Evolutionary conservation across 1,140 invertebrate species (phyloP).

Genomic region (Cyrtorhinus lividipennis): DNA sequence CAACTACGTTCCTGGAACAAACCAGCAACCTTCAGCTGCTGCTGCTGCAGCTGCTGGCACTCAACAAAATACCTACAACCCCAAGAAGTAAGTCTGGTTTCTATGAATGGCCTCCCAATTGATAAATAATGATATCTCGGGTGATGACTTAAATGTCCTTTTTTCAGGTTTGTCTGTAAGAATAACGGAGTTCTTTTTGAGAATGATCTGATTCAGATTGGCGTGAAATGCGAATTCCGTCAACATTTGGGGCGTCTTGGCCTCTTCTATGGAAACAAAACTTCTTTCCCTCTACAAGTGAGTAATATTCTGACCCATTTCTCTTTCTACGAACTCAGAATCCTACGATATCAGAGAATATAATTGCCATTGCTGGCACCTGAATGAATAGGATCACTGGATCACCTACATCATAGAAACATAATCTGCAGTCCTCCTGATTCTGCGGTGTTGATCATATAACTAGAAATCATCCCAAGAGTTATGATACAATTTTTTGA

Average conservation of each 20-base stretch:
- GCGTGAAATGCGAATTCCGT: slow-evolving; percentile 91
- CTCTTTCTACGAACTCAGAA: too few relatives aligned
- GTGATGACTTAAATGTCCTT: too few relatives aligned
- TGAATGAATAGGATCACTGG: too few relatives aligned
- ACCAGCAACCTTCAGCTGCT: slow-evolving; percentile 34
- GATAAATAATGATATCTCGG: neutral
- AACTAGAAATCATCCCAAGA: too few relatives aligned
- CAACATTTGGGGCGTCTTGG: slow-evolving; percentile 90
- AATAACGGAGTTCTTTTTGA: slow-evolving; percentile 97
- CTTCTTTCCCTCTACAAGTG: slow-evolving; percentile 60
- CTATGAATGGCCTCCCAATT: too few relatives aligned
- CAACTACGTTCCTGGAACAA: slow-evolving; percentile 44
- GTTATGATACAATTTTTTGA: too few relatives aligned
- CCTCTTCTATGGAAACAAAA: slow-evolving; percentile 98
- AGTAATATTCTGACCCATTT: too few relatives aligned
- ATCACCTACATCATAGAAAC: too few relatives aligned
- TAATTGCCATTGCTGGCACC: too few relatives aligned
- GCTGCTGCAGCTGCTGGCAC: slow-evolving; percentile 33
- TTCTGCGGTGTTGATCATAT: too few relatives aligned
- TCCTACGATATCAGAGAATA: too few relatives aligned
- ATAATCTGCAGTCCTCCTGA: too few relatives aligned
- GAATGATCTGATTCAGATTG: slow-evolving; percentile 96
- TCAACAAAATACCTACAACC: slow-evolving; percentile 47
- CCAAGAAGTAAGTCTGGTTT: slow-evolving; percentile 58
- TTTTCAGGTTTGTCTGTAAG: slow-evolving; percentile 81